A percentile compares a stretch with the other conserved stretches of the same genome.
phyloP scores from a whole-genome alignment of 2,797 vertebrate species.

The Myripristis murdjan region DNA sequence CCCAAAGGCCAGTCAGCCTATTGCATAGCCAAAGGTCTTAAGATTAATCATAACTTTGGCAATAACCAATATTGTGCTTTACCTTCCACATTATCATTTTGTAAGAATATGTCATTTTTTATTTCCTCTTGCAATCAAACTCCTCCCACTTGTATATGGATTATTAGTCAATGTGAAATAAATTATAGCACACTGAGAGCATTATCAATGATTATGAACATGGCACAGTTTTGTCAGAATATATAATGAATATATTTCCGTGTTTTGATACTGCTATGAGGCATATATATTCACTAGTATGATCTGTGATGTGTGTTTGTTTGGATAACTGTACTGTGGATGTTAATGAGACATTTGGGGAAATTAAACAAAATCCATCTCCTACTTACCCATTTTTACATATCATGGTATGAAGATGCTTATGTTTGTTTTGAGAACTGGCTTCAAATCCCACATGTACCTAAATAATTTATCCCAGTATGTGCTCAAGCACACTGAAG shows the following conservation, averaged over 20 bases:
- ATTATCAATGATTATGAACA: conserved; percentile 14
- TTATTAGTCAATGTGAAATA: neutral
- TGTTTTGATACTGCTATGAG: no score
- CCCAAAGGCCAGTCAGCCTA: neutral
- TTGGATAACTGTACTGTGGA: no score
- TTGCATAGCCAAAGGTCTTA: neutral
- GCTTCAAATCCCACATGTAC: neutral
- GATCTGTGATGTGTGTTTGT: no score
- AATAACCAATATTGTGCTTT: neutral
- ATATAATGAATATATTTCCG: no score
- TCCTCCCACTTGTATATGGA: no score
- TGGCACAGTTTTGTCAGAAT: neutral
- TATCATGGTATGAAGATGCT: no score
- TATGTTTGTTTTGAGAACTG: neutral
- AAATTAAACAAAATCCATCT: no score
- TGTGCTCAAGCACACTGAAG: neutral
- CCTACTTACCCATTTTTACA: no score
- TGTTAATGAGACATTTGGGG: no score
- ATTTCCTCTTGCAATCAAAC: neutral
- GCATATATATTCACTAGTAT: no score
- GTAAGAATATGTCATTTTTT: neutral
- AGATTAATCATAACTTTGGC: neutral
- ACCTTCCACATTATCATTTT: neutral
- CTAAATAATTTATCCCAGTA: neutral
- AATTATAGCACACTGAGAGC: neutral